Evolutionary conservation across 2,113 vertebrate species (phyloP).

Genomic region (Nettapus auritus): DNA sequence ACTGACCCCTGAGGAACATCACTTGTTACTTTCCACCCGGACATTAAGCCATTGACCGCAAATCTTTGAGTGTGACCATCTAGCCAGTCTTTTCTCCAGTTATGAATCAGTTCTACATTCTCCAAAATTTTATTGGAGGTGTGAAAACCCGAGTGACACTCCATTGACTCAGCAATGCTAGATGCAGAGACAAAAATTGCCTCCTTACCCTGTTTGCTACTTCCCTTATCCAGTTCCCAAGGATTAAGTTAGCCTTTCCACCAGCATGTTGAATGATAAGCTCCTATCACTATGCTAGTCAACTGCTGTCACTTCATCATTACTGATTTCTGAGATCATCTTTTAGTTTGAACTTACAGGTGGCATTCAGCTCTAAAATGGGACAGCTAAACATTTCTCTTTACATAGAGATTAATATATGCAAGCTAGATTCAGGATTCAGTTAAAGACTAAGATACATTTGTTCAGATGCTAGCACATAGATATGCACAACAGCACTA

Average conservation of each 20-base stretch:
- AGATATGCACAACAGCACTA: neutral
- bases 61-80: no score
- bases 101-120: neutral
- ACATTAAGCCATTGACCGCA: no score
- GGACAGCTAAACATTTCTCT: neutral
- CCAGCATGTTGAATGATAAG: neutral
- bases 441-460: neutral
- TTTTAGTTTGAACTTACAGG: neutral
- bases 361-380: neutral
- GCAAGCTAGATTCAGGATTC: neutral
- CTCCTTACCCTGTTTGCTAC: neutral
- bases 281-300: neutral
- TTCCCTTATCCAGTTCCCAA: neutral
- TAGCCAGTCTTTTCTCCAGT: neutral
- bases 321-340: neutral
- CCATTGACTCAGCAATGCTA: neutral
- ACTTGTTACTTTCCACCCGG: no score
- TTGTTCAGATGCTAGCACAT: neutral
- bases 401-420: neutral
- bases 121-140: neutral
- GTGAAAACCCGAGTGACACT: neutral
- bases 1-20: no score
- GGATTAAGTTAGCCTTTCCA: neutral
- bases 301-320: neutral
- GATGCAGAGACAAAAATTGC: neutral